Conservation (phyloP, 2,113 vertebrate species). For the Menura novaehollandiae region DNA sequence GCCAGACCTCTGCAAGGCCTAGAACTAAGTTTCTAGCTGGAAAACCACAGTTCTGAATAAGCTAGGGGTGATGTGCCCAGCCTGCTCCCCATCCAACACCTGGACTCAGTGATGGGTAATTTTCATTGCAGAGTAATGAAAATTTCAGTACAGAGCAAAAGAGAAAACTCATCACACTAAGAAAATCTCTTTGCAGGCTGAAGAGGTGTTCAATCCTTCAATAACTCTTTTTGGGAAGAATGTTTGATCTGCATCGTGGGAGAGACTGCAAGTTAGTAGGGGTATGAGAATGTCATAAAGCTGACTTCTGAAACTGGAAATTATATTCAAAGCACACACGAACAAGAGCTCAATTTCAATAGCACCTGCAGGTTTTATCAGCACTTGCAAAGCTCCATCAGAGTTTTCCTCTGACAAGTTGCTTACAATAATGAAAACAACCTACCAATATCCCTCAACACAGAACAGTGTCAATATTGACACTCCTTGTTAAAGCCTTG, state of each 20-base stretch:
- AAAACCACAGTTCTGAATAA: neutral
- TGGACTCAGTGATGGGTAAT: neutral
- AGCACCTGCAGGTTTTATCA: conserved; percentile 56
- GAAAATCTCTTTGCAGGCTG: neutral
- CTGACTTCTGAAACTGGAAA: conserved; percentile 28
- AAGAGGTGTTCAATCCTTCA: neutral
- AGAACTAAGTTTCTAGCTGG: neutral
- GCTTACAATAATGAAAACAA: conserved; percentile 66
- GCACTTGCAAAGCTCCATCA: conserved; percentile 41
- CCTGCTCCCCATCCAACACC: neutral
- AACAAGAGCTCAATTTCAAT: conserved; percentile 37
- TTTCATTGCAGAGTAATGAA: too few relatives aligned
- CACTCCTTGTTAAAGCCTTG: conserved; percentile 46
- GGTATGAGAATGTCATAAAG: conserved; percentile 5
- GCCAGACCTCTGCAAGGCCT: neutral
- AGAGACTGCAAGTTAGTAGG: conserved; percentile 5
- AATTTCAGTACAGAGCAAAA: rapidly evolving
- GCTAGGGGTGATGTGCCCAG: neutral
- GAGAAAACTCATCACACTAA: neutral
- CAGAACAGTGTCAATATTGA: conserved; percentile 58
- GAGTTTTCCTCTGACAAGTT: conserved; percentile 61
- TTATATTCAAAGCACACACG: conserved; percentile 43
- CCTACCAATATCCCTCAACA: conserved; percentile 51
- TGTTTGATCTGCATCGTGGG: neutral
- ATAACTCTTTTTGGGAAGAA: neutral